A percentile compares a stretch with the other conserved stretches of the same genome.
phyloP scores from a whole-genome alignment of 2,797 vertebrate genomes.

The Coreius guichenoti region DNA sequence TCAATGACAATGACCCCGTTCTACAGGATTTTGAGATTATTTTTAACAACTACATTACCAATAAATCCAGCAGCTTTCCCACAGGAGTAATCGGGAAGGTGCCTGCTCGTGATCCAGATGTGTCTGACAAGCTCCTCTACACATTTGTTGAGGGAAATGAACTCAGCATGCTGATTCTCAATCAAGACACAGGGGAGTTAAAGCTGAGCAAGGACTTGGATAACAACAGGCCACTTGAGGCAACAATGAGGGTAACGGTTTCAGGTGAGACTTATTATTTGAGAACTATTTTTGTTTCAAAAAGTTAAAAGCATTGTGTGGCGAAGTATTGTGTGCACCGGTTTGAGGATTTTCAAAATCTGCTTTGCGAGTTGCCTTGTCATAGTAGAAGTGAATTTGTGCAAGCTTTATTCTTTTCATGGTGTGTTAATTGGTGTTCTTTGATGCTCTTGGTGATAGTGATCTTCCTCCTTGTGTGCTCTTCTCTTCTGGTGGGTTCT shows the following conservation, averaged over 20 bases:
- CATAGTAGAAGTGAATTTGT: conserved; percentile 19
- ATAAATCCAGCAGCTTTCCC: conserved; percentile 89
- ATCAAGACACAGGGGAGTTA: conserved; percentile 83
- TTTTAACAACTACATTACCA: conserved; percentile 90
- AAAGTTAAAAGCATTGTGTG: not conserved
- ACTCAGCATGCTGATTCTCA: conserved; percentile 82
- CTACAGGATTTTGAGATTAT: conserved; percentile 89
- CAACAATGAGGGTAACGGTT: conserved; percentile 85
- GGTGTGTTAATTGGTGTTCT: conserved; percentile 5
- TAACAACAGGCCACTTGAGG: conserved; percentile 88
- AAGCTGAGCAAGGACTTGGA: conserved; percentile 86
- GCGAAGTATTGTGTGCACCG: not conserved
- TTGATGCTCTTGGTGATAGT: conserved; percentile 7
- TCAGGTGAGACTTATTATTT: conserved; percentile 78
- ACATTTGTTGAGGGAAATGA: conserved; percentile 87
- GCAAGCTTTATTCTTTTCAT: conserved; percentile 14
- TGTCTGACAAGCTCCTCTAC: conserved; percentile 86
- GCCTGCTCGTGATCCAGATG: conserved; percentile 86
- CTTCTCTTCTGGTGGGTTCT: not conserved
- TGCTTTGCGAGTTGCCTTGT: conserved; percentile 7
- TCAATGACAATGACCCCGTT: conserved; percentile 85
- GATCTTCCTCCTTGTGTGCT: not conserved
- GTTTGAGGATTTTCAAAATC: conserved; percentile 6
- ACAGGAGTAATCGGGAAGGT: conserved; percentile 85
- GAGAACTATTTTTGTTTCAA: not conserved